Evolutionary conservation across 2,888 invertebrate genomes (phyloP), one percentile per base, ranked within the genome.

Genomic region (Tanypteryx hageni): DNA sequence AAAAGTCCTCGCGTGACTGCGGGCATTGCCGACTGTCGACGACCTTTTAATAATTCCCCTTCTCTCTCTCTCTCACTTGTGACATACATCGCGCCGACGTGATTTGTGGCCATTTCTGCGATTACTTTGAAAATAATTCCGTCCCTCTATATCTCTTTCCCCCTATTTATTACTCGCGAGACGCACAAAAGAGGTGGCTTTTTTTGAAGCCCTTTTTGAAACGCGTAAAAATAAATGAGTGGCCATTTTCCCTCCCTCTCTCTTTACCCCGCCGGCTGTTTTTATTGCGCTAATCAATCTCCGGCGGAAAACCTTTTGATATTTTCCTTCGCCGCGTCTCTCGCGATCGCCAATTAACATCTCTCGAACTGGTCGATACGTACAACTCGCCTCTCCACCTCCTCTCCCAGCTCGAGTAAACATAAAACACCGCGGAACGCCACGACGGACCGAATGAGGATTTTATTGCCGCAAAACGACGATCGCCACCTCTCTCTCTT

Each of bases 41-140:
- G 86, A 86, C 86, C 61, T 61, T 86, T 64, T 27, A 13, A 86
- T 27, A 22, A n/a, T n/a, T n/a, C n/a, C n/a, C n/a, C n/a, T n/a
- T n/a, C n/a, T n/a, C n/a, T n/a, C n/a, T 56, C 10, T 85, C 85
- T 11, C 31, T 61, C 31, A 18, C 31, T 18, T 18, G 18, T 61
- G 86, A 86, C 61, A 86, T 61, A 86, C 61, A 86, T 86, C 86
- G 59, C 86, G 11, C n/a, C 10, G 68, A 18, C 68, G 68, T 68
- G 68, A 68, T 68, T 68, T 68, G 68, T 22, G 68, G 22, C 68
- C 68, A 22, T n/a, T 7, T n/a, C 9, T 1, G 68, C 3, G 68
- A n/a, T 22, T 68, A 68, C 68, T 68, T 68, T n/a, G 68, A 5
- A 13, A 22, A 68, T 64, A n/a, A 64, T 64, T 64, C 64, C 64